Conservation (phyloP, 2,113 vertebrate genomes). For the Passer montanus region DNA sequence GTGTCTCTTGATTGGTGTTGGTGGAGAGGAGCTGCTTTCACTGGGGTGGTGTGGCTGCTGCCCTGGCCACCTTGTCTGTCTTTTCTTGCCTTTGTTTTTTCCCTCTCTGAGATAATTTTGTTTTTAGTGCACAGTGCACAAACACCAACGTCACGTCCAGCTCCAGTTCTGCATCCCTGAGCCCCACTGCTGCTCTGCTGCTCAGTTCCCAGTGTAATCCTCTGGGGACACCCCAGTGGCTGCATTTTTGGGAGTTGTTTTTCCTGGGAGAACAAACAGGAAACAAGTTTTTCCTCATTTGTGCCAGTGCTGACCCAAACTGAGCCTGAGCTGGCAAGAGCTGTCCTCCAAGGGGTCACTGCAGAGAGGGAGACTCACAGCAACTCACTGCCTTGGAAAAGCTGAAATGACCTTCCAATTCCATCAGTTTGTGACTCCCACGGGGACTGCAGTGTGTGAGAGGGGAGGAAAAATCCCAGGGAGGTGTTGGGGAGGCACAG, state of each 20-base stretch:
- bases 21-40: neutral
- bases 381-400: neutral
- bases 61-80: neutral
- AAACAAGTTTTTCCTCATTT: neutral
- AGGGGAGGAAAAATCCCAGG: neutral
- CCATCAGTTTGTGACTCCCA: accelerated
- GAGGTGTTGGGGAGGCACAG: accelerated
- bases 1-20: slow-evolving; percentile 38
- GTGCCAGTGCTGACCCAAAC: neutral
- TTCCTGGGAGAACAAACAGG: neutral
- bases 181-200: neutral
- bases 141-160: accelerated
- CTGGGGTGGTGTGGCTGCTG: neutral
- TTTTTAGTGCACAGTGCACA: neutral
- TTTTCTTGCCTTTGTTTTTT: neutral
- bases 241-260: neutral
- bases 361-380: neutral
- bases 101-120: neutral
- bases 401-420: neutral
- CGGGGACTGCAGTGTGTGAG: neutral
- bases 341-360: neutral
- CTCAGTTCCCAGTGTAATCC: accelerated
- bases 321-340: neutral
- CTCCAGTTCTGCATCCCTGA: neutral
- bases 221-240: accelerated